Evolutionary conservation across 2,113 vertebrate genomes (phyloP).

Genomic region (Osmerus eperlanus): DNA sequence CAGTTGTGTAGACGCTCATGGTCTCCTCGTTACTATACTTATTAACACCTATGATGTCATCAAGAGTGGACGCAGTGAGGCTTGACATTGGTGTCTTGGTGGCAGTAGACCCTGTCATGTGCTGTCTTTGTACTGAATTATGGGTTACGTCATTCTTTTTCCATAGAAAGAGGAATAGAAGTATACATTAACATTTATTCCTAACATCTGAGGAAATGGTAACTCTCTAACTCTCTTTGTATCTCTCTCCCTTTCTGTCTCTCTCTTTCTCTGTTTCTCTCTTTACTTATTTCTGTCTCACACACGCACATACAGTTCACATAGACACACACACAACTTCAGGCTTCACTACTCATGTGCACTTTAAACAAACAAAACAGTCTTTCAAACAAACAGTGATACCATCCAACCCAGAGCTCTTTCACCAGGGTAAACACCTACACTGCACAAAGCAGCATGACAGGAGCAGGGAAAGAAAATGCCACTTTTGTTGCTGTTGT

Average conservation of each 20-base stretch:
- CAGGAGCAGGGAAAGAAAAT: slow-evolving; percentile 3
- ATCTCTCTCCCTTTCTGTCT: neutral
- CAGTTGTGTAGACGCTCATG: slow-evolving; percentile 22
- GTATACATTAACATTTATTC: too few relatives aligned
- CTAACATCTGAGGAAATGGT: neutral
- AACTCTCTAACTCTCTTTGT: neutral
- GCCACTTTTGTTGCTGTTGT: slow-evolving; percentile 31
- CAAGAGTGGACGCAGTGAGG: slow-evolving; percentile 16
- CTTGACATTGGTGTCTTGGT: slow-evolving; percentile 15
- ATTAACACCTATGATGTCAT: slow-evolving; percentile 43
- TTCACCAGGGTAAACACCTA: slow-evolving; percentile 23
- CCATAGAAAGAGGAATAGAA: neutral
- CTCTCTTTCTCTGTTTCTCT: neutral
- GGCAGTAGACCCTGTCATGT: slow-evolving; percentile 9
- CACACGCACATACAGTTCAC: too few relatives aligned
- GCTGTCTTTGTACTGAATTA: slow-evolving; percentile 13
- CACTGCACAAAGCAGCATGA: slow-evolving; percentile 25
- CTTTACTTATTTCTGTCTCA: too few relatives aligned
- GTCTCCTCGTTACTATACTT: slow-evolving; percentile 26
- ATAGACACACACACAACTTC: neutral
- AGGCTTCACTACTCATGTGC: slow-evolving; percentile 4
- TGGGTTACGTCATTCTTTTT: neutral
- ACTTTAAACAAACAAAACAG: slow-evolving; percentile 14
- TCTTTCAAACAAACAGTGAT: slow-evolving; percentile 31
- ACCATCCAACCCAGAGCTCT: slow-evolving; percentile 6